These are phyloP conservation scores for Upupa epops DNA, from an alignment of 2,113 vertebrate species.

Conservation along the genomic window DNA sequence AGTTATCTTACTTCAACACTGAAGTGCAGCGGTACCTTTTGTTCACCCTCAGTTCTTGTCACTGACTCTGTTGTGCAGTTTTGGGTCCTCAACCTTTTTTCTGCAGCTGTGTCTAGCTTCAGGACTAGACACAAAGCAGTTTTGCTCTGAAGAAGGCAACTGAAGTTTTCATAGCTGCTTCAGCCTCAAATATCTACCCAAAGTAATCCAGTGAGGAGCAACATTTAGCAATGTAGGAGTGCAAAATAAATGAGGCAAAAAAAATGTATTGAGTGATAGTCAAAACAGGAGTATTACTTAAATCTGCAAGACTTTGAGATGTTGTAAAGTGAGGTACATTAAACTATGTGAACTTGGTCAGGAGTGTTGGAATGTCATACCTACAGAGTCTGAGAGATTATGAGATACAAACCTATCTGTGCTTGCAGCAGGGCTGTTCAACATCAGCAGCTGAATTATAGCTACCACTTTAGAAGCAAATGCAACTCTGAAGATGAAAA, in stretches of 20 bases:
- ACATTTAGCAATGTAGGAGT: not conserved
- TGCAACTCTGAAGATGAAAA: not conserved
- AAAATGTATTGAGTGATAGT: not conserved
- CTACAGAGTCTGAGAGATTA: not conserved
- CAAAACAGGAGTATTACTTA: not conserved
- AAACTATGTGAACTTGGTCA: not conserved
- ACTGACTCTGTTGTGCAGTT: not conserved
- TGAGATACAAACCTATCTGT: not conserved
- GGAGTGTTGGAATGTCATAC: not conserved
- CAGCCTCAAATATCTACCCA: not conserved
- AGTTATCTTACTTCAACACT: not conserved
- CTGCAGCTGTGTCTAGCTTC: not conserved
- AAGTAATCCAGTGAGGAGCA: not conserved
- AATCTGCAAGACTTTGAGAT: not conserved
- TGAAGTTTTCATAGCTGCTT: not conserved
- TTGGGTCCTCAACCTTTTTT: not conserved
- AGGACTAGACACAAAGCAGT: not conserved
- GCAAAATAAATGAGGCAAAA: rapidly evolving
- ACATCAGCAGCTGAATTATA: not conserved
- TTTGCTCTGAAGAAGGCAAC: not conserved
- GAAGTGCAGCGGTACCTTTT: not conserved
- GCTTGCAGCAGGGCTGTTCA: not conserved
- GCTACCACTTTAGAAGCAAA: not conserved
- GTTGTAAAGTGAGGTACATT: not conserved
- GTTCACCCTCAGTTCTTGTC: not conserved